These are phyloP conservation scores for Excalfactoria chinensis DNA, from an alignment of 2,113 vertebrate species.

Conservation along the genomic window DNA sequence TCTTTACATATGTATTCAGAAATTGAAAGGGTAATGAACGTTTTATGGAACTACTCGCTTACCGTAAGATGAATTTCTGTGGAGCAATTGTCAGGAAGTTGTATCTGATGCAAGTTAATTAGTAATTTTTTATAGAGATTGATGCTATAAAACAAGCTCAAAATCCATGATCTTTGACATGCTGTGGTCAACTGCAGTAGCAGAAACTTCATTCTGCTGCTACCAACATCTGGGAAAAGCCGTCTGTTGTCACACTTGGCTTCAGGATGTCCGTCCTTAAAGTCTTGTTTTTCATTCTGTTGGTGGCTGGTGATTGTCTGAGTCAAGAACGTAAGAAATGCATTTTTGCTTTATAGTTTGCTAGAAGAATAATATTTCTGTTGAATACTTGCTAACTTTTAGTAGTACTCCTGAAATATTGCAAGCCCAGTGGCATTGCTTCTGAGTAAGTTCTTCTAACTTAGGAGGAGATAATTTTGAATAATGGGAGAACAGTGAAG, in stretches of 20 bases:
- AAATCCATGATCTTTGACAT: constrained; percentile 50
- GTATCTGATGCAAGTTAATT: constrained; percentile 37
- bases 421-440: background rate
- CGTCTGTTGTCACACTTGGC: accelerated
- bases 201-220: background rate
- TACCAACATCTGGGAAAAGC: background rate
- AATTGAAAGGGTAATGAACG: background rate
- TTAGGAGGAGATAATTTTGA: background rate
- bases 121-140: constrained; percentile 47
- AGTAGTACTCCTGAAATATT: background rate
- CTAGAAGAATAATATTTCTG: background rate
- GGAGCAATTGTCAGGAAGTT: background rate
- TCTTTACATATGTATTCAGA: background rate
- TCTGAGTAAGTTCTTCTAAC: background rate
- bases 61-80: background rate
- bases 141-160: constrained; percentile 57
- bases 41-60: background rate
- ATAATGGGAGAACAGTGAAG: background rate
- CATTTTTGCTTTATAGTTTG: background rate
- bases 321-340: constrained; percentile 41
- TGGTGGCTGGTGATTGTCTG: constrained; percentile 7
- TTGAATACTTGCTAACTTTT: background rate
- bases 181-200: background rate
- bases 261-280: background rate
- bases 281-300: background rate